phyloP scores from a whole-genome alignment of 1,140 invertebrate species.

The Myzus persicae region DNA sequence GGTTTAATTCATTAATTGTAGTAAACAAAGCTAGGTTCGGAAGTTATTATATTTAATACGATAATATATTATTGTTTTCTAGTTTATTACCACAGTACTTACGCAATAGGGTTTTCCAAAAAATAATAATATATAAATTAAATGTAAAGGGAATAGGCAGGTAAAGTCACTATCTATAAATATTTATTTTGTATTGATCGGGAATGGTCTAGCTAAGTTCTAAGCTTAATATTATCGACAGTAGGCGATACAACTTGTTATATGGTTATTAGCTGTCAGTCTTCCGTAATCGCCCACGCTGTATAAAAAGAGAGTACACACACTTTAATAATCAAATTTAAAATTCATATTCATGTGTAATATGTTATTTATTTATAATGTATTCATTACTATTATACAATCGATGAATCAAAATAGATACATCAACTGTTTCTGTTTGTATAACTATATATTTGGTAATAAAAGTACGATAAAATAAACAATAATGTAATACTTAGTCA shows the following conservation, averaged over 20 bases:
- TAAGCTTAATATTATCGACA: not conserved
- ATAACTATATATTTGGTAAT: not conserved
- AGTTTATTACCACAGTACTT: not conserved
- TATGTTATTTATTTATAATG: not conserved
- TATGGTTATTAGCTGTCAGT: not conserved
- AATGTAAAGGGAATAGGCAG: not conserved
- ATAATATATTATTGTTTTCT: not conserved
- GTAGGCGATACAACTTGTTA: not conserved
- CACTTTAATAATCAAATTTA: not conserved
- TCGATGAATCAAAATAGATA: no score
- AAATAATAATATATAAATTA: not conserved
- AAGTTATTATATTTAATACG: not conserved
- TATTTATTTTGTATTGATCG: not conserved
- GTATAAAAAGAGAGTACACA: not conserved
- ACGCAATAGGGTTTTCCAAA: not conserved
- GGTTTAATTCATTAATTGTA: no score
- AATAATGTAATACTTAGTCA: no score
- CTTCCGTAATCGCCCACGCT: not conserved
- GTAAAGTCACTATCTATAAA: not conserved
- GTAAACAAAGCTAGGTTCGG: not conserved
- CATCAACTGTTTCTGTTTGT: not conserved
- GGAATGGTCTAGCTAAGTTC: not conserved
- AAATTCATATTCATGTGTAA: not conserved
- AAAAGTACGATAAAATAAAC: not conserved
- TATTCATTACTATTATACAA: not conserved